These are phyloP conservation scores for Sitobion miscanthi DNA, from an alignment of 1,140 invertebrate species.

Conservation along the genomic window DNA sequence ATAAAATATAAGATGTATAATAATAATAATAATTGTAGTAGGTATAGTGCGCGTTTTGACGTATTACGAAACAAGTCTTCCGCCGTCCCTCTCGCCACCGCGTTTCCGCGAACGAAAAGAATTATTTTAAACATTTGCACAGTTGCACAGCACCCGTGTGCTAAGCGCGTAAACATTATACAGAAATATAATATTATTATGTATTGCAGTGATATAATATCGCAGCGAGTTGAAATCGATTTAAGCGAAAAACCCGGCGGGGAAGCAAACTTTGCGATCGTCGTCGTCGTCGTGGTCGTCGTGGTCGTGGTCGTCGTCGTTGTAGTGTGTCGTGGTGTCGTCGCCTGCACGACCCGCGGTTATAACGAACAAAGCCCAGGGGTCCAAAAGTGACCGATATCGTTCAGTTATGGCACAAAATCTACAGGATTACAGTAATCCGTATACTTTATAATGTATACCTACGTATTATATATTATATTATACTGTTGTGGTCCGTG, in stretches of 20 bases:
- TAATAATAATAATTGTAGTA: too few relatives aligned
- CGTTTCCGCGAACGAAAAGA: not conserved
- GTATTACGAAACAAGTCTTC: not conserved
- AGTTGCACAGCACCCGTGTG: not conserved
- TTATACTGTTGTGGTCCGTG: not conserved
- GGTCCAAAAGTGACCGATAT: not conserved
- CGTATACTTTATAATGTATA: not conserved
- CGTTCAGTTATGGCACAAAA: not conserved
- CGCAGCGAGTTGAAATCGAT: not conserved
- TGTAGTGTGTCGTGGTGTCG: not conserved
- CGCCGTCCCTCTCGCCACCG: not conserved
- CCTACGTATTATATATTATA: not conserved
- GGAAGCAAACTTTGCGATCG: not conserved
- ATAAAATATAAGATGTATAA: not conserved
- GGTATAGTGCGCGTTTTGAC: not conserved
- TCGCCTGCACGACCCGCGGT: not conserved
- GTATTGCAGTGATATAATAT: not conserved
- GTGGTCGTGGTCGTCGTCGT: not conserved
- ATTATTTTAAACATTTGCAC: not conserved
- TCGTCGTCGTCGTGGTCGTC: not conserved
- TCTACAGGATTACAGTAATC: constrained; percentile 2
- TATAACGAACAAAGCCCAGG: not conserved
- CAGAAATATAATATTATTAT: not conserved
- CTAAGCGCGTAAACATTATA: not conserved
- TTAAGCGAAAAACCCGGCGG: not conserved